Base-by-base conservation (phyloP, 2,888 invertebrate genomes). In the Lathronympha strigana region DNA sequence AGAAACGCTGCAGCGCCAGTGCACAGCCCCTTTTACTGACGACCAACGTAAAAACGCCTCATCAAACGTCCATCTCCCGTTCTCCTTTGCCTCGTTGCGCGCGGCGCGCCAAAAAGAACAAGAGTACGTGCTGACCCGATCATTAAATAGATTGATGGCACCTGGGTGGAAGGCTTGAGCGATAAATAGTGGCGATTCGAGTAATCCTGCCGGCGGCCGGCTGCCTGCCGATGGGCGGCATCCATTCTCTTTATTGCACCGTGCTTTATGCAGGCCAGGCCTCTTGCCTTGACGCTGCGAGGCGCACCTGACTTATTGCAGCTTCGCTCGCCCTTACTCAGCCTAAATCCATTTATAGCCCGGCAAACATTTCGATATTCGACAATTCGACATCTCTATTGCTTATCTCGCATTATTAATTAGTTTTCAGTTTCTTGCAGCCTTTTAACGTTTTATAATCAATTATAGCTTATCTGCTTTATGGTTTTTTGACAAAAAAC, bases 121-220 rank as follows among this genome's bases (percentile, higher is more conserved):
- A 89, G 90, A 89, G 85, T 81, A 84, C 82, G 88, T 87, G 92
- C 92, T 91, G 92, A 92, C 91, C 92, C 90, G 91, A 91, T 92
- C 92, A 91, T 92, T 92, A 92, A 91, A 90, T 87, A 92, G 92
- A 92, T 92, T 89, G 92, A 92, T 92, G 85, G 92, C 88, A 91
- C 92, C 92, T 92, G 92, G 89, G 90, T 88, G 88, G 87, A 87
- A 86, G 89, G 88, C 88, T 86, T 80, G 84, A 83, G 89, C 92
- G 90, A 92, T 92, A 92, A 91, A 92, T 92, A 92, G 92, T 91
- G 92, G 90, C 88, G 90, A 90, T 91, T 91, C 88, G 85, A 87
- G 88, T 92, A 92, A 92, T 91, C 91, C 91, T 79, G 84, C 83
- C 85, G 82, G 88, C 87, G 89, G 84, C 81, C 81, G 83, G 80